Base-by-base conservation (phyloP, 2,888 invertebrate species). In the Apamea monoglypha region DNA sequence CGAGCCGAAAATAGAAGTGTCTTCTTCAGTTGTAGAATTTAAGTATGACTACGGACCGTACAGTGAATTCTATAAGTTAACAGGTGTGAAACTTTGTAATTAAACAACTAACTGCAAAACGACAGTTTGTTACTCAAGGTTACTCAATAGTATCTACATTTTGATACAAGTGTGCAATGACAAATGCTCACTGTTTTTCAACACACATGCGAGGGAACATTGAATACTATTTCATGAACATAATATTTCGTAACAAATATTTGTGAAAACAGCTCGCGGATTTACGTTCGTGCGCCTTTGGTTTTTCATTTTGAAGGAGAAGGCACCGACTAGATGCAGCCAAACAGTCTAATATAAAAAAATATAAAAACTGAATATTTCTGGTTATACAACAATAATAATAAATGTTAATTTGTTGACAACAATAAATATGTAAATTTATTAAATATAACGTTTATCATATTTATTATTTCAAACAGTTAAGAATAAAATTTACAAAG, bases 1-100 rank as follows among this genome's bases (percentile, higher is more conserved):
- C 0, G 97, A 97, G 86, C 98, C 98, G 0, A 95, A 95, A 89
- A 94, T 98, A 70, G 93, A 96, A 82, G 92, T 98, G 53, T 97
- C 97, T 21, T 96, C 97, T 67, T 89, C 91, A 10, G 90, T 95
- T 70, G 87, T 98, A 70, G 92, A 95, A 12, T 97, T 98, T 89
- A 96, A 95, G 81, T 94, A 97, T 87, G 97, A 97, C 89, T 94
- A 95, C 81, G 96, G 96, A 2, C 95, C 95, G 0, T 95, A 96
- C 56, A 96, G 94, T 74, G 95, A 96, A 91, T 94, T 91, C 80
- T 95, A 96, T 78, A 96, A 96, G 82, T 91, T 97, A 81, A 97
- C 95, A 90, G 97, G 97, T 97, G 90, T 82, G 59, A 36, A 61
- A 44, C 5, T 53, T 56, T 63, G 4, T 36, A 14, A 32, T 59